Percentiles rank a stretch among this genome's conserved stretches.
phyloP scores from a whole-genome alignment of 2,113 vertebrate species.

The Orycteropus afer region DNA sequence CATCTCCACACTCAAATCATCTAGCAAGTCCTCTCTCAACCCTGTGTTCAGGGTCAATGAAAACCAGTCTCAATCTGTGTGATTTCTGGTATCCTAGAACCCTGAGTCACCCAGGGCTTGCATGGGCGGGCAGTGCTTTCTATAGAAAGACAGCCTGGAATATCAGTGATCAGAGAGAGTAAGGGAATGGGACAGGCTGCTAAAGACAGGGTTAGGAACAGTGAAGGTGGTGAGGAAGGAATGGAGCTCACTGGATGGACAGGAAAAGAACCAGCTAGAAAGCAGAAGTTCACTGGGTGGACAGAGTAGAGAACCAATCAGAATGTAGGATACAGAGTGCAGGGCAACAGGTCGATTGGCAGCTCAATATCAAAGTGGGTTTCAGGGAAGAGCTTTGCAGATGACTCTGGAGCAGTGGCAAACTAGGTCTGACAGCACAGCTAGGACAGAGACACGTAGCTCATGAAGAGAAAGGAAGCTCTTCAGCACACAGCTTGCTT shows the following conservation, averaged over 20 bases:
- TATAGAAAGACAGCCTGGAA: accelerated
- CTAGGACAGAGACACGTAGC: background rate
- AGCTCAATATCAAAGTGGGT: accelerated
- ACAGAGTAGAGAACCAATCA: background rate
- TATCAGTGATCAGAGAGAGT: background rate
- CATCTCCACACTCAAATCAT: too few relatives aligned
- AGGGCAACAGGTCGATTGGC: accelerated
- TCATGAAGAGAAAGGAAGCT: background rate
- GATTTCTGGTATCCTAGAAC: accelerated
- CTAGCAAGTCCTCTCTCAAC: background rate
- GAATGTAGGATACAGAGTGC: background rate
- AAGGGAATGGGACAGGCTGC: accelerated
- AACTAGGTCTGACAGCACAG: accelerated
- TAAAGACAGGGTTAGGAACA: accelerated
- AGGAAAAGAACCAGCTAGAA: background rate
- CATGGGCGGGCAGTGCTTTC: background rate
- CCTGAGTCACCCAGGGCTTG: accelerated
- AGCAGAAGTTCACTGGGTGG: background rate
- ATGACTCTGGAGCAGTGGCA: background rate
- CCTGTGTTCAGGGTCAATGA: accelerated
- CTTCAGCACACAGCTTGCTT: accelerated
- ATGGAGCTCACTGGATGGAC: accelerated
- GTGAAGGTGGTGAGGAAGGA: accelerated
- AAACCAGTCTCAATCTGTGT: background rate
- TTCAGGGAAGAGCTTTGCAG: background rate